phyloP scores from a whole-genome alignment of 1,140 invertebrate species.

The Kradibia gibbosae region DNA sequence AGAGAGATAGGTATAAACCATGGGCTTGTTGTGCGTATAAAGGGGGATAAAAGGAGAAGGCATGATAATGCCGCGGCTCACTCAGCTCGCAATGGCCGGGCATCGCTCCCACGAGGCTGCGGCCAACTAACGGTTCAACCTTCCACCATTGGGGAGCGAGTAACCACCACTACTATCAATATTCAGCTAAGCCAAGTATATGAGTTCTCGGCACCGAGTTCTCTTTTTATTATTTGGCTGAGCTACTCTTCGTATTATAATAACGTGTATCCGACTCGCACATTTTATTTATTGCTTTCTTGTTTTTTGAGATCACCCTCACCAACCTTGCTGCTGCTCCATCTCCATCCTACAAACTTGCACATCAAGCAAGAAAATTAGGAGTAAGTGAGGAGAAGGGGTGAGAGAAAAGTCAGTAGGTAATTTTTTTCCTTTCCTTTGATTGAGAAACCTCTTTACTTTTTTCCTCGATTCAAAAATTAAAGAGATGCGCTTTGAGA shows the following conservation, averaged over 20 bases:
- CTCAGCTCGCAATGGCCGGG: slow-evolving; percentile 59
- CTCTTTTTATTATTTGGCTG: not conserved
- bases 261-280: slow-evolving; percentile 16
- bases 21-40: not conserved
- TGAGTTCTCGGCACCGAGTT: not conserved
- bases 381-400: not conserved
- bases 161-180: slow-evolving; percentile 46
- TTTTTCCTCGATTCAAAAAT: slow-evolving; percentile 28
- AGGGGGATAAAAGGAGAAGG: slow-evolving; percentile 43
- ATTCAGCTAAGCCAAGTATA: not conserved
- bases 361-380: no score
- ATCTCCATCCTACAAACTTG: not conserved
- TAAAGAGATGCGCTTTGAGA: slow-evolving; percentile 37
- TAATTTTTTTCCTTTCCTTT: slow-evolving; percentile 19
- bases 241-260: slow-evolving; percentile 23
- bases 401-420: not conserved
- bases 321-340: not conserved
- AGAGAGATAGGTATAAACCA: slow-evolving; percentile 20
- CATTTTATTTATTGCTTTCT: not conserved
- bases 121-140: slow-evolving; percentile 70
- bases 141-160: slow-evolving; percentile 59
- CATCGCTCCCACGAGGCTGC: slow-evolving; percentile 68
- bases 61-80: slow-evolving; percentile 57
- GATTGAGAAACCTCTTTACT: not conserved
- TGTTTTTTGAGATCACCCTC: not conserved